These are phyloP conservation scores for Drosophila quadrilineata DNA, from an alignment of 1,140 invertebrate species.

Conservation along the genomic window DNA sequence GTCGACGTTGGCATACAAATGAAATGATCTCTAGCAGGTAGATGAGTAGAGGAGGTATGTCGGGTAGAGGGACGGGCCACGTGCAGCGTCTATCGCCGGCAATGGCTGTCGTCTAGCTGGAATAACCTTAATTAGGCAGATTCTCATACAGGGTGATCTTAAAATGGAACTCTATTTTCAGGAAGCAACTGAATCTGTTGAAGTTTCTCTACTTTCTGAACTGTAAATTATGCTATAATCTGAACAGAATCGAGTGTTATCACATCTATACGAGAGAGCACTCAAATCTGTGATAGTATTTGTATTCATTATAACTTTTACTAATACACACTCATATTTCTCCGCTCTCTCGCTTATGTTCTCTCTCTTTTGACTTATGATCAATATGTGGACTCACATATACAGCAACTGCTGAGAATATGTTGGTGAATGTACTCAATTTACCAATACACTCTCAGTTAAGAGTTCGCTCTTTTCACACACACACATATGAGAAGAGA, in stretches of 20 bases:
- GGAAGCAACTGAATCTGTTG: not conserved
- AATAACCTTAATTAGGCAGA: not conserved
- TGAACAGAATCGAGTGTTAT: not conserved
- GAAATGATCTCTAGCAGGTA: not conserved
- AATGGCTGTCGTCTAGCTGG: slow-evolving; percentile 4
- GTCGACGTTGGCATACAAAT: slow-evolving; percentile 5
- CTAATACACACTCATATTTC: slow-evolving; percentile 32
- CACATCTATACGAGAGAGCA: not conserved
- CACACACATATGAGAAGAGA: not conserved
- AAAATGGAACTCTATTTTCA: not conserved
- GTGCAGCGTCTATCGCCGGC: not conserved
- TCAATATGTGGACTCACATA: slow-evolving; percentile 8
- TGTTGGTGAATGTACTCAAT: slow-evolving; percentile 1
- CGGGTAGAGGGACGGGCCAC: not conserved
- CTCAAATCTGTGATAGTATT: slow-evolving; percentile 14
- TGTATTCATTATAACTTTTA: not conserved
- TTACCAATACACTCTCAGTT: not conserved
- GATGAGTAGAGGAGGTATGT: not conserved
- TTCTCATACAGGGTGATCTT: slow-evolving; percentile 12
- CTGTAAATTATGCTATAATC: not conserved
- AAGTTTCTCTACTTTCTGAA: not conserved
- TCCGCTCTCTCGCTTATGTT: slow-evolving; percentile 20
- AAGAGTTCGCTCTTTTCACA: slow-evolving; percentile 32
- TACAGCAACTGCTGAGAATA: not conserved
- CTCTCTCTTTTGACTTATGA: not conserved